These are phyloP conservation scores for Scolopax mira DNA, from an alignment of 2,113 vertebrate genomes.

Conservation along the genomic window DNA sequence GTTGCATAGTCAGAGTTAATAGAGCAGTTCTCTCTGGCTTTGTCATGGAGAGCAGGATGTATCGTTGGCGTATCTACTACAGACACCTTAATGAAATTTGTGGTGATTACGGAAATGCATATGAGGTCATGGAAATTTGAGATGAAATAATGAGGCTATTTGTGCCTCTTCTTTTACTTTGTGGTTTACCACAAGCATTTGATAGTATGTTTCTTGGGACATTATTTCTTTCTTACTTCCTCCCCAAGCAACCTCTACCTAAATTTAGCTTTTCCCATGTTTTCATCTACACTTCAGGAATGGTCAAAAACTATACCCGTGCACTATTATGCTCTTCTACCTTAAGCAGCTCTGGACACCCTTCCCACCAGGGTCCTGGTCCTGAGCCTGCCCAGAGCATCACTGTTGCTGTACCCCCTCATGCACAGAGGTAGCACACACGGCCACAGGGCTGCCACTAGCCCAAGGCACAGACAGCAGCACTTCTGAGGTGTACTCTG, in stretches of 20 bases:
- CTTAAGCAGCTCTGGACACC: background rate
- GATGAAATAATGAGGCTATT: background rate
- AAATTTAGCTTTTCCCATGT: background rate
- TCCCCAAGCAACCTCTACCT: background rate
- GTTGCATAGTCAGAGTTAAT: background rate
- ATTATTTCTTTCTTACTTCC: background rate
- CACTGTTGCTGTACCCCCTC: background rate
- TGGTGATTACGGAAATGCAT: background rate
- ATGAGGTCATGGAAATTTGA: background rate
- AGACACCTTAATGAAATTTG: background rate
- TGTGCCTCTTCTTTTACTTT: background rate
- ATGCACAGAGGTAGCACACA: background rate
- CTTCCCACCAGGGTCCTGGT: background rate
- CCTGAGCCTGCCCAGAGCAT: background rate
- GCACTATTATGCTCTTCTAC: background rate
- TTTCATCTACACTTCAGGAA: background rate
- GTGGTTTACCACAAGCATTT: background rate
- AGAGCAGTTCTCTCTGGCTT: background rate
- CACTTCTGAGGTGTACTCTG: background rate
- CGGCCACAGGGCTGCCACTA: background rate
- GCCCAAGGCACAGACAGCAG: background rate
- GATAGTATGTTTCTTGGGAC: background rate
- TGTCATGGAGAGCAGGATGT: background rate
- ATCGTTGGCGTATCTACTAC: background rate
- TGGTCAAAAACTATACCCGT: background rate